Percentiles rank a stretch among this genome's conserved stretches.
phyloP scores from a whole-genome alignment of 2,888 invertebrate genomes.

The Cerastis rubricosa region DNA sequence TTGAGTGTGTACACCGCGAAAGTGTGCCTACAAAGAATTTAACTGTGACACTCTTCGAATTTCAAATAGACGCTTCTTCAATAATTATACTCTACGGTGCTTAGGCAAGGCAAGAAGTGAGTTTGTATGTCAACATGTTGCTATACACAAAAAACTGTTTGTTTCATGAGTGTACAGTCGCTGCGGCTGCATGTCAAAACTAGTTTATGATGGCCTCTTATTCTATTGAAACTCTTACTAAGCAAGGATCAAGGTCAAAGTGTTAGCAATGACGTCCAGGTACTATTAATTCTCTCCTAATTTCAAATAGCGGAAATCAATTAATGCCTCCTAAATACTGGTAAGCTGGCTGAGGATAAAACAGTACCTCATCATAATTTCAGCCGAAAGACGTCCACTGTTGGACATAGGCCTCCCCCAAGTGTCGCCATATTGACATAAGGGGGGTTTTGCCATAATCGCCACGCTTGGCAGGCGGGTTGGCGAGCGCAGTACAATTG shows the following conservation, averaged over 20 bases:
- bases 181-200: neutral
- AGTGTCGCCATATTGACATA: too few relatives aligned
- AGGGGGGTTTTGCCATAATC: too few relatives aligned
- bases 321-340: constrained; percentile 4
- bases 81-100: neutral
- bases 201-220: neutral
- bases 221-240: neutral
- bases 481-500: too few relatives aligned
- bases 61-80: neutral
- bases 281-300: constrained; percentile 16
- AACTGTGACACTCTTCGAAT: neutral
- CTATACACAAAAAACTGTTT: neutral
- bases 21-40: neutral
- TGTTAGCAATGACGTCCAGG: neutral
- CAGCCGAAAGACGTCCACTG: too few relatives aligned
- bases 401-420: too few relatives aligned
- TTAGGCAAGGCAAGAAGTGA: constrained; percentile 10
- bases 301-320: neutral
- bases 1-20: too few relatives aligned
- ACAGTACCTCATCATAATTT: too few relatives aligned
- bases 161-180: neutral
- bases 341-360: too few relatives aligned
- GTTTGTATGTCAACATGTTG: constrained; percentile 19
- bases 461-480: too few relatives aligned
- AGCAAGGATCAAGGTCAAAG: neutral